Base-by-base conservation (phyloP, 2,113 vertebrate genomes). In the Puffinus mauretanicus region DNA sequence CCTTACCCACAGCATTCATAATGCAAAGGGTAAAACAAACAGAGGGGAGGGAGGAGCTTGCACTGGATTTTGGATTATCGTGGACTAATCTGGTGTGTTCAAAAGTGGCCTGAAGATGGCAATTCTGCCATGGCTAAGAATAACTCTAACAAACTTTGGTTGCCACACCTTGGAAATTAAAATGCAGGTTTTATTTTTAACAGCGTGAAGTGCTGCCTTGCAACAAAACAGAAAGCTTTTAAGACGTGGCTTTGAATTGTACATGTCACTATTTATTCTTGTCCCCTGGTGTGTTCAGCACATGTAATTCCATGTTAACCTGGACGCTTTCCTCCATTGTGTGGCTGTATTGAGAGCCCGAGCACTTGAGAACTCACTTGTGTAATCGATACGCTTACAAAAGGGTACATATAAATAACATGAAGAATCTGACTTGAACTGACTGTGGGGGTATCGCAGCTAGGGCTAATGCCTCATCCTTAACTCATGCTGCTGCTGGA, bases 1-100 rank as follows among this genome's bases (percentile, higher is more conserved):
- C 38, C 85, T 90, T 96, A 93, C 90, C 86, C 97, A 71, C 89
- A 94, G 98, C 97, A 96, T 97, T 94, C 83, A 89, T 96, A 96
- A 98, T 95, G 85, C 82, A 72, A 30, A 81, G 52, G 93, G 79
- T 49, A 65, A 94, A 83, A 46, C 0, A 14, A 94, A 82, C 82
- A 85, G 51, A 81, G 82, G 82, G 65, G 66, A 85, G 64, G 94
- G 89, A 95, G 93, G 88, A 91, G 86, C 46, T 88, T 34, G 38
- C 40, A 34, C 90, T 89, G 86, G 79, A 85, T 92, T 89, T 82
- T 80, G 62, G 93, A 84, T 82, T 89, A 47, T 54, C 3, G 0
- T 44, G 61, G 52, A 67, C 75, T 49, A 67, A 89, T 88, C 73
- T 66, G 40, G 10, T 52, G n/a, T 55, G 79, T 60, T 82, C 73